Conservation (phyloP, 2,797 vertebrate species). For the Podarcis siculus region DNA sequence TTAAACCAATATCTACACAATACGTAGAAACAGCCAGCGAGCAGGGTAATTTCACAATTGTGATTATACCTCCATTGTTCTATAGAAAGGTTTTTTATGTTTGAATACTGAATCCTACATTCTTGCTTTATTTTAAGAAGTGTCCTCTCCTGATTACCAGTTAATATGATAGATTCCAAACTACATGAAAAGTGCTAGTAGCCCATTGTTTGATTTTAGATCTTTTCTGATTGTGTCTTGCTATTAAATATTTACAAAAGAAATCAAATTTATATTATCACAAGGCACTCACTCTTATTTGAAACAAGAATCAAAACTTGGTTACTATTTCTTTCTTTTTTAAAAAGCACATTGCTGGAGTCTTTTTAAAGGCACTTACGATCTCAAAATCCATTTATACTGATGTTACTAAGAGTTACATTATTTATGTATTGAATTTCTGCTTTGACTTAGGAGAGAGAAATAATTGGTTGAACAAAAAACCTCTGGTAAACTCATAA, state of each 20-base stretch:
- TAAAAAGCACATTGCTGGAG: constrained; percentile 23
- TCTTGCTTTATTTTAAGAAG: constrained; percentile 41
- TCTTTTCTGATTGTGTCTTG: not conserved
- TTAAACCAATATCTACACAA: constrained; percentile 78
- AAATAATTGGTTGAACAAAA: constrained; percentile 52
- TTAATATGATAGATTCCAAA: constrained; percentile 26
- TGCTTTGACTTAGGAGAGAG: not conserved
- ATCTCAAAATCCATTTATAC: constrained; percentile 11
- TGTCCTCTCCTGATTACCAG: constrained; percentile 30
- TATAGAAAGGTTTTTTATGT: constrained; percentile 53
- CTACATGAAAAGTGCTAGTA: constrained; percentile 5
- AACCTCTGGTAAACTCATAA: constrained; percentile 13
- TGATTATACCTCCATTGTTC: constrained; percentile 69
- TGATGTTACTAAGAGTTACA: constrained; percentile 20
- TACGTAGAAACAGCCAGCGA: constrained; percentile 64
- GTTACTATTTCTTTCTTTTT: not conserved
- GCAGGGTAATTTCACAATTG: constrained; percentile 64
- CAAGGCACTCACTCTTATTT: constrained; percentile 25
- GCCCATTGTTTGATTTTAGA: constrained; percentile 1
- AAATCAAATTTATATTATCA: not conserved
- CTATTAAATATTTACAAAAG: not conserved
- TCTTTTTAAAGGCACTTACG: constrained; percentile 17
- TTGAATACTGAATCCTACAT: constrained; percentile 31
- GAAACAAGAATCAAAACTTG: constrained; percentile 9
- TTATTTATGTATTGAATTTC: constrained; percentile 31